Percentiles rank a stretch among this genome's conserved stretches.
These are phyloP conservation scores for Drosophila fulvimacula DNA, from an alignment of 2,888 invertebrate genomes.

Conservation along the genomic window DNA sequence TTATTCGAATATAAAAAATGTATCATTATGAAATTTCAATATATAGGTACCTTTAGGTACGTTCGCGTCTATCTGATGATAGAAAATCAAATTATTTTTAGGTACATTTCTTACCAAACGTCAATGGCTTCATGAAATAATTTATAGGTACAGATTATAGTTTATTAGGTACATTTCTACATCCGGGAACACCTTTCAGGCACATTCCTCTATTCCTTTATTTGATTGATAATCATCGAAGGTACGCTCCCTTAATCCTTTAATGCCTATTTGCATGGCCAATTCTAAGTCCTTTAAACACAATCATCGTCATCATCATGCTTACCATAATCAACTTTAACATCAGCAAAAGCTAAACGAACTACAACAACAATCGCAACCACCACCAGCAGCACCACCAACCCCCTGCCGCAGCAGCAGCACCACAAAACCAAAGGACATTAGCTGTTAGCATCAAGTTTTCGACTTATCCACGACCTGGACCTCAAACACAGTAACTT, in stretches of 20 bases:
- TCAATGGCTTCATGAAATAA: no score
- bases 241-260: conserved; percentile 40
- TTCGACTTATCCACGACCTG: conserved; percentile 80
- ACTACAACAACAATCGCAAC: conserved; percentile 29
- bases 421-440: conserved; percentile 67
- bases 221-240: background rate
- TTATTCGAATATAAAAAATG: no score
- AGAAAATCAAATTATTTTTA: no score
- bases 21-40: no score
- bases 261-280: conserved; percentile 38
- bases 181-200: background rate
- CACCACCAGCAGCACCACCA: conserved; percentile 25
- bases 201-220: background rate
- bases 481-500: conserved; percentile 43
- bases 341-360: conserved; percentile 14
- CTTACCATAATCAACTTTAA: conserved; percentile 25
- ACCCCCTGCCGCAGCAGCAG: background rate
- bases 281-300: conserved; percentile 63
- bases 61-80: no score
- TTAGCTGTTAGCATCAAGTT: conserved; percentile 76
- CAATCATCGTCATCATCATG: conserved; percentile 47
- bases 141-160: no score
- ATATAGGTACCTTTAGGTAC: no score
- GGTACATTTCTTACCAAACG: no score
- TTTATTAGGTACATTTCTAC: no score